Base-by-base conservation (phyloP, 2,888 invertebrate genomes). In the Apocheima hispidaria region DNA sequence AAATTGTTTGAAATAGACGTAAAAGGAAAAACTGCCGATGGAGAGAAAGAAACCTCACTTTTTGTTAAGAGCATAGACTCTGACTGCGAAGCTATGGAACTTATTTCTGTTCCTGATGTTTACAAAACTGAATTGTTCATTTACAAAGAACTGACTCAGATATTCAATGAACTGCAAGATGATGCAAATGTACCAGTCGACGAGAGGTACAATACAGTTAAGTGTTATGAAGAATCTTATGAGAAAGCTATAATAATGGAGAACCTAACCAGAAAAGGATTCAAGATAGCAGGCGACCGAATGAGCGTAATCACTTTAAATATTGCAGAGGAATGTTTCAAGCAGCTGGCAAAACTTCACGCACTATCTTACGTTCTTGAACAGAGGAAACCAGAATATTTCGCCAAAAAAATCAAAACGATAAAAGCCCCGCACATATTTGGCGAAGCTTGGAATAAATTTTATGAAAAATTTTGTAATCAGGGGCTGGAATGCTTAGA, bases 301-400 rank as follows among this genome's bases (percentile, higher is more conserved):
- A 74, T 80, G 70, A 77, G 84, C 12, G 73, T 79, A 0, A 68
- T 83, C n/a, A 67, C 80, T 0, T 30, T 82, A 4, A 69, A 79
- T 21, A 85, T 83, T 66, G 81, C 82, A 6, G 78, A 84, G 64
- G 56, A 77, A 26, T 73, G 81, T 0, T 61, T 88, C 0, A 63
- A 75, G 51, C 75, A 86, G 54, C 68, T 89, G 4, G 88, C 89
- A 0, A 88, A 74, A 68, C 83, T 88, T 23, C 88, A 88, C 43
- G 81, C 72, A 0, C 56, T 88, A 0, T 76, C 86, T 0, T 85
- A 83, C 52, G 78, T 76, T 0, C 10, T 87, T 12, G 62, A 86
- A 71, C 62, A 69, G 1, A 73, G 65, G 52, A 49, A 35, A 30
- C 82, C 82, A 0, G 68, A 75, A 9, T 88, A 76, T 68, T 87